Conservation (phyloP, 2,113 vertebrate genomes). For the Tylochromis polylepis region DNA sequence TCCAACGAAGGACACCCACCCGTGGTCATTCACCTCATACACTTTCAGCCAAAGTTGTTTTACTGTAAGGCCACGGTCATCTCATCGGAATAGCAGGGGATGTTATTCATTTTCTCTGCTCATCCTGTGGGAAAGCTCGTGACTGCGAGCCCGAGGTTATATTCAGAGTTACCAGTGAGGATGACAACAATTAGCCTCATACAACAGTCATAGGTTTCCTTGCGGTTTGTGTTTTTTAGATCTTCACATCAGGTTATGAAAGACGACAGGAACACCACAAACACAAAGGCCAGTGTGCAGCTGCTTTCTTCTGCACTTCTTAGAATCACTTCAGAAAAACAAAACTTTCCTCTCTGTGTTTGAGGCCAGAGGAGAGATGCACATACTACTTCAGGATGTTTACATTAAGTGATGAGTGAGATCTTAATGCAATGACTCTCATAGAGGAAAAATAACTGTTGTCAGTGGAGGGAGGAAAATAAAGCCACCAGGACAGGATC, state of each 20-base stretch:
- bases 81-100: not conserved
- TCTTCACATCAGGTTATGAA: not conserved
- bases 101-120: conserved; percentile 17
- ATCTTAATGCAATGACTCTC: not conserved
- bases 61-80: not conserved
- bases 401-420: not conserved
- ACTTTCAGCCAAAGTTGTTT: not conserved
- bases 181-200: conserved; percentile 19
- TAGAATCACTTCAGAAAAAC: not conserved
- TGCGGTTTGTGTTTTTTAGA: conserved; percentile 8
- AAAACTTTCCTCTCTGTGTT: not conserved
- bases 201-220: conserved; percentile 48
- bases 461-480: conserved; percentile 16
- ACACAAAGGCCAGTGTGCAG: not conserved
- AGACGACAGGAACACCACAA: not conserved
- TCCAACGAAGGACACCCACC: not conserved
- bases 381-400: not conserved
- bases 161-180: conserved; percentile 6
- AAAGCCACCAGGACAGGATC: conserved; percentile 49
- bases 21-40: not conserved
- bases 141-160: conserved; percentile 53
- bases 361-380: not conserved
- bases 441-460: conserved; percentile 27
- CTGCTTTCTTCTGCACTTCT: not conserved
- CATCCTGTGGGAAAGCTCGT: conserved; percentile 57